Evolutionary conservation across 2,888 invertebrate genomes (phyloP).

Genomic region (Philaethria dido): DNA sequence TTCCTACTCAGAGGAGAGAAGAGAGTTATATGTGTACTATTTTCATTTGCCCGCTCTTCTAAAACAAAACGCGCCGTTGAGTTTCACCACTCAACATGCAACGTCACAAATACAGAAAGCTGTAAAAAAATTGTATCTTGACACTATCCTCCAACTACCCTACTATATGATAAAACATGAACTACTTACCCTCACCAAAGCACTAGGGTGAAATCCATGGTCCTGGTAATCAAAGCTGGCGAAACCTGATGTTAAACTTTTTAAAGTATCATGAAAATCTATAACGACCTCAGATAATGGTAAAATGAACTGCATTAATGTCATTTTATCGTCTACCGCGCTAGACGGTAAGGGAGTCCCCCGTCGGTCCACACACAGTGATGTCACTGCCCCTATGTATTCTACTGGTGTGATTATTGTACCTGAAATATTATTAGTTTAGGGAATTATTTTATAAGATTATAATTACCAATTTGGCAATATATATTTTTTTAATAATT

Average conservation of each 20-base stretch:
- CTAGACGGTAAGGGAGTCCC: constrained; percentile 85
- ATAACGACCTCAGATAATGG: constrained; percentile 97
- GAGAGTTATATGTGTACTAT: no score
- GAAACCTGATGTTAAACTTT: constrained; percentile 96
- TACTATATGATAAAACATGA: neutral
- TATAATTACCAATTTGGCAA: no score
- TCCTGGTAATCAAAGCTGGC: constrained; percentile 98
- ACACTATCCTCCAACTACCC: neutral
- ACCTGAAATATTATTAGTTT: constrained; percentile 73
- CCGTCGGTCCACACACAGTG: constrained; percentile 89
- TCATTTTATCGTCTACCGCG: constrained; percentile 92
- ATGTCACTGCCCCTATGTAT: constrained; percentile 88
- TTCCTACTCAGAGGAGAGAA: no score
- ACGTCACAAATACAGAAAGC: no score
- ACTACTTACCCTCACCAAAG: constrained; percentile 89
- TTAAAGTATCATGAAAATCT: constrained; percentile 97
- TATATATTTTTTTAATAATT: no score
- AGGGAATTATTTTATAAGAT: no score
- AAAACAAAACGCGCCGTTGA: no score
- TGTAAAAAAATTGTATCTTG: no score
- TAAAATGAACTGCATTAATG: constrained; percentile 92
- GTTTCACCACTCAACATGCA: no score
- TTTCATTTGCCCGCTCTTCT: no score
- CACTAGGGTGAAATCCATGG: constrained; percentile 90
- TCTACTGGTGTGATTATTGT: constrained; percentile 94